Base-by-base conservation (phyloP, 2,797 vertebrate species). In the Mionectes olivaceus region DNA sequence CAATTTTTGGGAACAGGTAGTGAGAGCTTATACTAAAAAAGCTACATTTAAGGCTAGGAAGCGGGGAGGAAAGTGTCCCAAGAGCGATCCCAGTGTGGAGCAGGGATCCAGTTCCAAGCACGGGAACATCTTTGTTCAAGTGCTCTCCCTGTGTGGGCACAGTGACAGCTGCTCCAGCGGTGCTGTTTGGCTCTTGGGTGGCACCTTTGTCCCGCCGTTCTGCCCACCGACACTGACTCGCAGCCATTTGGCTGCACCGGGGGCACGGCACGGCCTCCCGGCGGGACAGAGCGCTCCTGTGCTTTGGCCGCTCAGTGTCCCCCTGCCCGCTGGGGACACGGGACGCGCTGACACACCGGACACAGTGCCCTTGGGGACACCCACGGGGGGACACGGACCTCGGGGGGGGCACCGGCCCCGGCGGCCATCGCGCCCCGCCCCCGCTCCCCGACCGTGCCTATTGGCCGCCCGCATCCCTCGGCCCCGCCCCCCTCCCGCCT, bases 21-120 rank as follows among this genome's bases (percentile, higher is more conserved):
- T 63, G 10, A 60, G 46, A 56, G 28, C 10, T 63, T 16, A 7
- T 39, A 14, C n/a, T 50, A n/a, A 57, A 35, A 63, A 33, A 5
- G 7, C 9, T n/a, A 5, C 9, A 19, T 55, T 35, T n/a, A 56
- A 49, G 8, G n/a, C 43, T 56, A 57, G 19, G 19, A 25, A 33
- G 21, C n/a, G 3, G 3, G 8, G 10, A 37, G 5, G 0, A 0
- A 15, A 24, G 27, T 37, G 32, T 15, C 23, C 35, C 41, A 35
- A 2, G 35, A 19, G 44, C 8, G 8, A 30, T 59, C 10, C 8
- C n/a, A 43, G 44, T 1, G 19, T 19, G 33, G 32, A 43, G 35
- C 43, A 7, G 23, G 13, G 37, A 13, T 39, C 39, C 39, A 12
- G 39, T 69, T 37, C 49, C 47, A 55, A 9, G 14, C 5, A 0